Evolutionary conservation across 1,140 invertebrate genomes (phyloP).

Genomic region (Babylonia areolata): DNA sequence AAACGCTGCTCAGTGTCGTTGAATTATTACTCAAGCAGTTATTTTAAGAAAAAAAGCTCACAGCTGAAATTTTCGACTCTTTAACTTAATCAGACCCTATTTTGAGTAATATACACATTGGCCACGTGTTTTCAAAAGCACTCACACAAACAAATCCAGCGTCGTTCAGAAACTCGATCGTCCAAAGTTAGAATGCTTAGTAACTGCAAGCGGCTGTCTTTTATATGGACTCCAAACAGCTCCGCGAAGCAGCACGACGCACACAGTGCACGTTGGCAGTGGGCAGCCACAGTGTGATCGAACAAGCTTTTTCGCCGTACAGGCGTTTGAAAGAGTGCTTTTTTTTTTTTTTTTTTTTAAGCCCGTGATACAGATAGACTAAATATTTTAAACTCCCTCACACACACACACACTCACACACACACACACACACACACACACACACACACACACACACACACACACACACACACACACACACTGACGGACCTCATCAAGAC

Average conservation of each 20-base stretch:
- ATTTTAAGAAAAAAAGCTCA: neutral
- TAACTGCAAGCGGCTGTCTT: neutral
- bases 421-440: conserved; percentile 25
- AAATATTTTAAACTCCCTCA: neutral
- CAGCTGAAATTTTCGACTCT: neutral
- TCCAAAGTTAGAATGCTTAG: conserved; percentile 29
- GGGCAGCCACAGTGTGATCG: neutral
- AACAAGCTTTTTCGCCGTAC: too few relatives aligned
- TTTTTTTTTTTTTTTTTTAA: too few relatives aligned
- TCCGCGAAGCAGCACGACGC: conserved; percentile 28
- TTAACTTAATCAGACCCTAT: neutral
- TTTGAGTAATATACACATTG: neutral
- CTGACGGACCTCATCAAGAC: too few relatives aligned
- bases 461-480: too few relatives aligned
- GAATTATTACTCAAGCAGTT: neutral
- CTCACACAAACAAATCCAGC: neutral
- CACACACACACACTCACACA: neutral
- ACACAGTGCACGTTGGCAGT: neutral
- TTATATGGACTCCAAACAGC: neutral
- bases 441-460: conserved; percentile 9
- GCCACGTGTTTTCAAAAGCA: neutral
- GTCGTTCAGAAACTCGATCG: neutral
- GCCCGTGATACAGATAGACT: neutral
- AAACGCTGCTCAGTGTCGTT: too few relatives aligned
- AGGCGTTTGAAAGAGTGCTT: neutral